Evolutionary conservation across 1,140 invertebrate species (phyloP).

Genomic region (Formica selysi): DNA sequence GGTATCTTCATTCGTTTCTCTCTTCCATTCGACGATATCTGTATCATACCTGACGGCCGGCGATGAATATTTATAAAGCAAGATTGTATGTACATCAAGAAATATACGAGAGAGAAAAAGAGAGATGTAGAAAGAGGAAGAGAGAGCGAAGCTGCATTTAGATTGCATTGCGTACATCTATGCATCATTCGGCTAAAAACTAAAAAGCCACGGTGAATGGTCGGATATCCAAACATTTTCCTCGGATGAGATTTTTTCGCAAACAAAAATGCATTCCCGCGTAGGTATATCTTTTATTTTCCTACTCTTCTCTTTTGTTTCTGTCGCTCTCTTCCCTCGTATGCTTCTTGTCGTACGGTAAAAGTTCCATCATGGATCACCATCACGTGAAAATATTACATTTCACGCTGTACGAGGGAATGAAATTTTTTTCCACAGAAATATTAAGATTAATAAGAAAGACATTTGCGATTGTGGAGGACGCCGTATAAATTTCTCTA

Average conservation of each 20-base stretch:
- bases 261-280: neutral
- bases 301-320: neutral
- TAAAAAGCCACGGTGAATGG: neutral
- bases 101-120: neutral
- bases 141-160: neutral
- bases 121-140: neutral
- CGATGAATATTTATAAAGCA: constrained; percentile 37
- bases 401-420: neutral
- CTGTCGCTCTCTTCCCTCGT: neutral
- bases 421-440: neutral
- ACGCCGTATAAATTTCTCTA: neutral
- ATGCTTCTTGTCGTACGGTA: neutral
- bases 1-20: constrained; percentile 3
- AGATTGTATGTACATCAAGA: neutral
- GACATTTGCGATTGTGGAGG: too few relatives aligned
- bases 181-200: neutral
- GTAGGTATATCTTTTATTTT: constrained; percentile 1
- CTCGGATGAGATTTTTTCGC: neutral
- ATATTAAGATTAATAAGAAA: constrained; percentile 11
- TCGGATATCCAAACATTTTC: constrained; percentile 19
- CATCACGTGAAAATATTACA: neutral
- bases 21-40: constrained; percentile 5
- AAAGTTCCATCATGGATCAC: constrained; percentile 7
- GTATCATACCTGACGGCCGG: neutral
- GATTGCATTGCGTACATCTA: neutral